Evolutionary conservation across 2,888 invertebrate genomes (phyloP).

Genomic region (Watsonalla cultraria): DNA sequence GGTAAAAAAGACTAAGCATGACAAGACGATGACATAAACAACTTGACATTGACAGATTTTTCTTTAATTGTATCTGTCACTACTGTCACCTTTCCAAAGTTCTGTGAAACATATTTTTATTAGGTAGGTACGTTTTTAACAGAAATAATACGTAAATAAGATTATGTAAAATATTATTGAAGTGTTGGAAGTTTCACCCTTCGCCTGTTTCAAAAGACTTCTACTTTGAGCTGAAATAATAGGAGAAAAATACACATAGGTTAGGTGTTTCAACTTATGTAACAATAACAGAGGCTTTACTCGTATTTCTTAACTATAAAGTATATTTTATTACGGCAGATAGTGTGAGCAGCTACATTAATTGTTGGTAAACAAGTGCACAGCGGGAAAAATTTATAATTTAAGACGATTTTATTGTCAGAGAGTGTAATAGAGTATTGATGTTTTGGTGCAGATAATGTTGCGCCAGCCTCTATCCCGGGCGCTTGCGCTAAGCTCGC

Average conservation of each 20-base stretch:
- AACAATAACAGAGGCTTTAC: constrained; percentile 62
- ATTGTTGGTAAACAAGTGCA: neutral
- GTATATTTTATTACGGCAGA: neutral
- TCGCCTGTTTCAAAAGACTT: neutral
- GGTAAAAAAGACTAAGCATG: no score
- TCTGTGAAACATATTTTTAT: constrained; percentile 32
- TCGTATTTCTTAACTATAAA: constrained; percentile 24
- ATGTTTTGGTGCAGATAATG: constrained; percentile 77
- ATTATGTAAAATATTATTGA: constrained; percentile 15
- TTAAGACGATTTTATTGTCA: constrained; percentile 13
- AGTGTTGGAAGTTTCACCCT: neutral
- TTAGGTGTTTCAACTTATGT: constrained; percentile 72
- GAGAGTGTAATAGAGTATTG: constrained; percentile 22
- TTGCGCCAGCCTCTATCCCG: constrained; percentile 86
- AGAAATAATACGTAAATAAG: constrained; percentile 32
- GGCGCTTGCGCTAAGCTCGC: constrained; percentile 78
- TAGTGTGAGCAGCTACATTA: no score
- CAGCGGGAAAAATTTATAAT: neutral
- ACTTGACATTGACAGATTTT: constrained; percentile 31
- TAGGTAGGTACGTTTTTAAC: constrained; percentile 37
- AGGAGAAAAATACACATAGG: constrained; percentile 41
- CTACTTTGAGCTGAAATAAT: neutral
- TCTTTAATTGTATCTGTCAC: constrained; percentile 8
- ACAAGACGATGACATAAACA: neutral
- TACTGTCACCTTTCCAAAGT: constrained; percentile 35